phyloP scores from a whole-genome alignment of 2,113 vertebrate species.

The Hyperopisus bebe region DNA sequence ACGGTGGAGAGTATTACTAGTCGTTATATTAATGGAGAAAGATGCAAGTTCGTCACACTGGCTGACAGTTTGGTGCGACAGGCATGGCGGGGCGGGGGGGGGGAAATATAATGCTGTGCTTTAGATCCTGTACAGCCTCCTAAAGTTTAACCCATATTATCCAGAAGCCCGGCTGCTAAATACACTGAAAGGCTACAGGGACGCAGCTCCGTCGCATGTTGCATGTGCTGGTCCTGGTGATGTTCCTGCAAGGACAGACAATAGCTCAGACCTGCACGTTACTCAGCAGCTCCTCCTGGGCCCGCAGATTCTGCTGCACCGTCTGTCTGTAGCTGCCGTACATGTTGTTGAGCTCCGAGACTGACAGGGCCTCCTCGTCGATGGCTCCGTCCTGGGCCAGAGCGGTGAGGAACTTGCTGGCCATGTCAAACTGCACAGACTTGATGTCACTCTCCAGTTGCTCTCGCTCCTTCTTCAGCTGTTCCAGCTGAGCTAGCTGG shows the following conservation, averaged over 20 bases:
- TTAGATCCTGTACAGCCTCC: neutral
- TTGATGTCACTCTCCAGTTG: constrained; percentile 84
- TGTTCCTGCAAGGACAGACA: neutral
- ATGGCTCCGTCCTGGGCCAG: constrained; percentile 85
- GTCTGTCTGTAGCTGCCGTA: constrained; percentile 80
- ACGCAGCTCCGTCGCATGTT: neutral
- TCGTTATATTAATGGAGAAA: neutral
- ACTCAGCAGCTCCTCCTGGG: constrained; percentile 83
- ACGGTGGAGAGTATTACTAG: neutral
- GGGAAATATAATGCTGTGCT: neutral
- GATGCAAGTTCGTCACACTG: neutral
- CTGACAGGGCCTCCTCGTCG: constrained; percentile 86
- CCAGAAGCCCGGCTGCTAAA: neutral
- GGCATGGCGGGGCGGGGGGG: too few species aligned
- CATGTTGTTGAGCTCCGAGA: constrained; percentile 74
- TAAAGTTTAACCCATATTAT: neutral
- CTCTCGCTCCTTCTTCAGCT: constrained; percentile 86
- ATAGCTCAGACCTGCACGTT: constrained; percentile 60
- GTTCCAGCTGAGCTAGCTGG: constrained; percentile 74
- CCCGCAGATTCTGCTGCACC: constrained; percentile 78
- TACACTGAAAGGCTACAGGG: neutral
- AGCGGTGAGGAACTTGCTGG: constrained; percentile 78
- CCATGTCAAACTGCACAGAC: constrained; percentile 88
- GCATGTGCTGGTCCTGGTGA: neutral
- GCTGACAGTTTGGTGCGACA: too few species aligned